Conservation (phyloP, 2,113 vertebrate genomes). For the Vidua macroura region DNA sequence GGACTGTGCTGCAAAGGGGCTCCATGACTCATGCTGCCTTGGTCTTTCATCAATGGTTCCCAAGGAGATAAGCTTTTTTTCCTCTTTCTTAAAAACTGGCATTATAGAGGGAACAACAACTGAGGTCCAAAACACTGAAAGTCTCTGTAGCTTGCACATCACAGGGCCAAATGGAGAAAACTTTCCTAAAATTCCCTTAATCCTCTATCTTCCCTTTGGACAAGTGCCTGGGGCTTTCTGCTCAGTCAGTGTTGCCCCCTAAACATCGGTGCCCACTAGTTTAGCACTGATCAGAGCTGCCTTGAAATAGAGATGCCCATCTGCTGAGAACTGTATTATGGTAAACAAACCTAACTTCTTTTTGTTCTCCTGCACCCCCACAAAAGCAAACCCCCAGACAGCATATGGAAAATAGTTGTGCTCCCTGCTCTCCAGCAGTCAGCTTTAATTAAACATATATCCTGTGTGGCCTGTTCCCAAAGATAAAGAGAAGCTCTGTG, state of each 20-base stretch:
- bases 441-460: slow-evolving; percentile 27
- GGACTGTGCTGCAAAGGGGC: neutral
- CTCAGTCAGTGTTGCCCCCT: neutral
- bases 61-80: neutral
- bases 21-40: neutral
- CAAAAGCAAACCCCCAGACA: neutral
- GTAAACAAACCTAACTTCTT: neutral
- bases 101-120: neutral
- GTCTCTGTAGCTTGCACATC: neutral
- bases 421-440: neutral
- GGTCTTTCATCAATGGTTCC: neutral
- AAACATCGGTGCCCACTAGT: neutral
- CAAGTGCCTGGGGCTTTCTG: neutral
- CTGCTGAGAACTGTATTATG: neutral
- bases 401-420: neutral
- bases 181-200: neutral
- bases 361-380: neutral
- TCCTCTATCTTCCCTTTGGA: neutral
- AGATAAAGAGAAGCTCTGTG: neutral
- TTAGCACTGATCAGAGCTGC: neutral
- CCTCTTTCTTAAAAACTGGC: neutral
- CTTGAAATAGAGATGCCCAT: neutral
- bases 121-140: neutral
- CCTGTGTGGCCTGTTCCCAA: neutral
- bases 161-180: neutral